A percentile compares a stretch with the other conserved stretches of the same genome.
Evolutionary conservation across 23 tunicate genomes (phyloP).

Genomic region (Pegea sp.): DNA sequence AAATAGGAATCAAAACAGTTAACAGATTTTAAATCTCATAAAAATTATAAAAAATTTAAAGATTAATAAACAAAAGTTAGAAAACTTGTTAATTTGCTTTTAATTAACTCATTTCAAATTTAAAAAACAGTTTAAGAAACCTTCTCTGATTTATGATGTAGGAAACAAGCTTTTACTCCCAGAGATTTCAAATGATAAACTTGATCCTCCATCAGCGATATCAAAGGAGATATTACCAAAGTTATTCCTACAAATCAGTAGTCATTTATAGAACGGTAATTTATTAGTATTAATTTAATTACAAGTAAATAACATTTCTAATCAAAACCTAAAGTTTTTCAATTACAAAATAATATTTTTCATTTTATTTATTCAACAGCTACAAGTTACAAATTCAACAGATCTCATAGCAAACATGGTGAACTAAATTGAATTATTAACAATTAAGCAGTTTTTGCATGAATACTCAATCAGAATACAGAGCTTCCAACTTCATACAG

Average conservation of each 20-base stretch:
- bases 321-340: too few relatives aligned
- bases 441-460: neutral
- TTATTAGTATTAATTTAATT: too few relatives aligned
- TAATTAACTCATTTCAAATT: too few relatives aligned
- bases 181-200: constrained; percentile 12
- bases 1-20: neutral
- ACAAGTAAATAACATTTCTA: too few relatives aligned
- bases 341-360: too few relatives aligned
- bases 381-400: too few relatives aligned
- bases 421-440: neutral
- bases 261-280: too few relatives aligned
- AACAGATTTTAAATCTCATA: neutral
- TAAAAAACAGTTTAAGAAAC: too few relatives aligned
- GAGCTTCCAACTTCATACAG: too few relatives aligned
- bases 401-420: too few relatives aligned
- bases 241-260: constrained; percentile 21
- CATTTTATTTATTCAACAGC: too few relatives aligned
- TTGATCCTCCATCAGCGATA: constrained; percentile 80
- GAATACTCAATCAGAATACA: neutral
- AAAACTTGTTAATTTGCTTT: too few relatives aligned
- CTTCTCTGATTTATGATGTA: constrained; percentile 26
- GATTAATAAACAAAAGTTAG: neutral
- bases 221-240: constrained; percentile 59
- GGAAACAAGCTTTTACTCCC: constrained; percentile 24
- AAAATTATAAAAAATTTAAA: neutral